Evolutionary conservation across 2,888 invertebrate species (phyloP).

Genomic region (Nebria brevicollis): DNA sequence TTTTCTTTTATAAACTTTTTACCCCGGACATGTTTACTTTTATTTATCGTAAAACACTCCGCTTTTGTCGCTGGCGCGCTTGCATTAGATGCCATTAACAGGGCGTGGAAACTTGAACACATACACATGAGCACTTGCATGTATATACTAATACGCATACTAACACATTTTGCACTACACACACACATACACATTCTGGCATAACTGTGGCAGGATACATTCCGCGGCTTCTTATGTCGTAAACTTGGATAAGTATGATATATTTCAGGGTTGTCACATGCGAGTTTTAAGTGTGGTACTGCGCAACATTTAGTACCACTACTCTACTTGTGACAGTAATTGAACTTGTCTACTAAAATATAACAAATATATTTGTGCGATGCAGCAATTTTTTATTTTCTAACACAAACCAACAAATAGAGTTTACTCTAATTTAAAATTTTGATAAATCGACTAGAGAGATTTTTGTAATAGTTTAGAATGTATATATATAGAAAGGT

Average conservation of each 20-base stretch:
- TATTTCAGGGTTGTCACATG: constrained; percentile 42
- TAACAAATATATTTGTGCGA: background rate
- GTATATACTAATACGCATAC: background rate
- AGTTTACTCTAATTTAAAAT: too few relatives aligned
- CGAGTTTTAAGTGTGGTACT: constrained; percentile 37
- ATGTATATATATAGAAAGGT: too few relatives aligned
- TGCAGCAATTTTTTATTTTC: too few relatives aligned
- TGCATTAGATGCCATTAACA: constrained; percentile 45
- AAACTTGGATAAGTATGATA: constrained; percentile 44
- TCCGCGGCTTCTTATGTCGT: constrained; percentile 39
- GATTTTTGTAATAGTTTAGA: too few relatives aligned
- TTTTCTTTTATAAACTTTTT: constrained; percentile 43
- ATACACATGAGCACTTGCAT: background rate
- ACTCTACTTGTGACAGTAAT: background rate
- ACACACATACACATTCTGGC: background rate
- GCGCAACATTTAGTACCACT: background rate
- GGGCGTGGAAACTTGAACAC: constrained; percentile 27
- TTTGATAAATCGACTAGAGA: too few relatives aligned
- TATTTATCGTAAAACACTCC: constrained; percentile 45
- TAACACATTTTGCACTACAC: background rate
- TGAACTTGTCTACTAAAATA: background rate
- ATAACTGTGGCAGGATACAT: constrained; percentile 22
- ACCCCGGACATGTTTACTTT: constrained; percentile 46
- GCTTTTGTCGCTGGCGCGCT: constrained; percentile 44
- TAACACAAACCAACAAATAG: too few relatives aligned